phyloP scores from a whole-genome alignment of 35 echinoderm and acorn worm genomes.

The Heliocidaris erythrogramma region DNA sequence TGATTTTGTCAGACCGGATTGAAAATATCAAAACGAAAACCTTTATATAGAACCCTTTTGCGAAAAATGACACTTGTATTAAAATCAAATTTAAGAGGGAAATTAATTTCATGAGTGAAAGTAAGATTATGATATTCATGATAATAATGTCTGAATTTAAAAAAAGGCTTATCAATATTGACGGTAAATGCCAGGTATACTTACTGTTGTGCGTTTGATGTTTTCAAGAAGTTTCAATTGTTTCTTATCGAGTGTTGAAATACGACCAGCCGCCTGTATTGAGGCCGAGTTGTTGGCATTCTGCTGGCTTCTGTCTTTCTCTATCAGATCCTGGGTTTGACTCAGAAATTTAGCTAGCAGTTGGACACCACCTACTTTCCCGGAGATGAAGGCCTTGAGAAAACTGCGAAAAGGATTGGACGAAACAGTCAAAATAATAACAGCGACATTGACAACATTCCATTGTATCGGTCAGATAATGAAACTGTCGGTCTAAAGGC shows the following conservation, averaged over 20 bases:
- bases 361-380: not conserved
- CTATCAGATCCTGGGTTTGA: conserved; percentile 14
- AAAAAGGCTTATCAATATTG: not conserved
- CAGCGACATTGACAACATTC: too few species aligned
- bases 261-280: not conserved
- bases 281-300: not conserved
- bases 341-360: not conserved
- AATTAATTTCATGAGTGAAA: too few species aligned
- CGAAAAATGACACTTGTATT: too few species aligned
- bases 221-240: conserved; percentile 22
- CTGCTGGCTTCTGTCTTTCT: conserved; percentile 20
- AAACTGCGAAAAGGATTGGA: not conserved
- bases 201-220: conserved; percentile 39
- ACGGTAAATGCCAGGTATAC: not conserved
- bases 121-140: not conserved
- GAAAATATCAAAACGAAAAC: too few species aligned
- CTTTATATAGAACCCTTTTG: too few species aligned
- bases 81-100: too few species aligned
- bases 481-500: too few species aligned
- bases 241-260: conserved; percentile 23
- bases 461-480: too few species aligned
- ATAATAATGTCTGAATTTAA: not conserved
- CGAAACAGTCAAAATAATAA: too few species aligned
- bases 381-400: conserved; percentile 20
- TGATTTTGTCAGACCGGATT: too few species aligned